Evolutionary conservation across 2,797 vertebrate genomes (phyloP), one percentile per base, ranked within the genome.

Genomic region (Mareca penelope): DNA sequence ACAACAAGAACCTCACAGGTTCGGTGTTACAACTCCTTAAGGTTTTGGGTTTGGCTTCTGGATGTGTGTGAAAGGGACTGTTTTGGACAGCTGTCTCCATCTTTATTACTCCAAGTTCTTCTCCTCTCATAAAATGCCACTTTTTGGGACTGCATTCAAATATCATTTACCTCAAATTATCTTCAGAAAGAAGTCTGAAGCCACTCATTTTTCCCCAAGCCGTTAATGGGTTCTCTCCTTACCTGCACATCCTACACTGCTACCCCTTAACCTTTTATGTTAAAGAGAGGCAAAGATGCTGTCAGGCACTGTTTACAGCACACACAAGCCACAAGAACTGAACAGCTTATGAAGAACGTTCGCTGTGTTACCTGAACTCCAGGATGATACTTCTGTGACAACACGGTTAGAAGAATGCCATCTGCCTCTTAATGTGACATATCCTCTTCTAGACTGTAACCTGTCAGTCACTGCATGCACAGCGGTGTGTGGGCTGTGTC

Each of bases 251-350:
- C 71, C 22, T 57, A 89, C 16, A 46, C 35, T 3, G 2, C 42
- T n/a, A 42, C 10, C 10, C 53, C 53, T 60, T 9, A 7, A 46
- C 7, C n/a, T 61, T 15, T 7, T 48, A 53, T 37, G 40, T 15
- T n/a, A 35, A 42, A 82, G 9, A 65, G 28, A 9, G 3, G 46
- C 26, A 42, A 80, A 75, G 23, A 55, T 21, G 24, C 75, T 31
- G 35, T 9, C 60, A 2, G 6, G 6, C 65, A 22, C 15, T 11
- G 3, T 16, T 48, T 16, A 35, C 0, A 0, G 15, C 7, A 68
- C 28, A 28, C 5, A 4, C 16, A 37, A 65, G 37, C 15, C 50
- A 28, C 61, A 24, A 40, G 37, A 46, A 65, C 31, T 4, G 13
- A 77, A 31, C 3, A 73, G 80, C 69, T 67, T 83, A 65, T 0